Evolutionary conservation across 1,140 invertebrate species (phyloP), one percentile per base, ranked within the genome.

Genomic region (Andricus grossulariae): DNA sequence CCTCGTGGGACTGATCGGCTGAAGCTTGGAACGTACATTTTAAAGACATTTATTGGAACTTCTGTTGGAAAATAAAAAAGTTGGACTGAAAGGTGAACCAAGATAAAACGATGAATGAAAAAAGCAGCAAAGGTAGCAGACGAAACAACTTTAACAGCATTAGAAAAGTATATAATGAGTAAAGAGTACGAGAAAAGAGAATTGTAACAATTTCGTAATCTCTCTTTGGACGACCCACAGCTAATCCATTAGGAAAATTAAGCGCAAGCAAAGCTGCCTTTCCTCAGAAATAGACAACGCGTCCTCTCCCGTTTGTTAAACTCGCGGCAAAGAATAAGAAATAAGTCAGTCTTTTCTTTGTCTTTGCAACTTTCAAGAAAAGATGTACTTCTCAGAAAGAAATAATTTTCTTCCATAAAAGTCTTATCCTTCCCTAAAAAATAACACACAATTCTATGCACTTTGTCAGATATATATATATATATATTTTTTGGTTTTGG

Each of bases 181-280:
- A 16, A 74, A 71, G 75, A 54, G 75, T 73, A 73, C 50, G 52
- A 55, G 60, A 74, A 80, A 52, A 77, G 71, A 60, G 54, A 72
- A 84, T 77, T 76, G 74, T 73, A 80, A 72, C 25, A 60, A 50
- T 83, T 79, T 75, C 77, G 57, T 75, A 72, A 77, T 79, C 50
- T 72, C 25, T 74, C 77, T 74, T 85, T 82, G 81, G 78, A 82
- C 71, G 71, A 71, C 60, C 60, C 51, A 52, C 50, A 72, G 79
- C 72, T 85, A 87, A 88, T 88, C 87, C 88, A 89, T 88, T 88
- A 89, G 82, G 83, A 84, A 87, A 88, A 88, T 89, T 88, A 86
- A 87, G 75, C 81, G 72, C 49, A 77, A 75, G 71, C 54, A 79
- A 79, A 73, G 72, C 77, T 76, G 74, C 70, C 10, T 13, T 18